phyloP scores from a whole-genome alignment of 2,113 vertebrate species.

The Pipa parva region DNA sequence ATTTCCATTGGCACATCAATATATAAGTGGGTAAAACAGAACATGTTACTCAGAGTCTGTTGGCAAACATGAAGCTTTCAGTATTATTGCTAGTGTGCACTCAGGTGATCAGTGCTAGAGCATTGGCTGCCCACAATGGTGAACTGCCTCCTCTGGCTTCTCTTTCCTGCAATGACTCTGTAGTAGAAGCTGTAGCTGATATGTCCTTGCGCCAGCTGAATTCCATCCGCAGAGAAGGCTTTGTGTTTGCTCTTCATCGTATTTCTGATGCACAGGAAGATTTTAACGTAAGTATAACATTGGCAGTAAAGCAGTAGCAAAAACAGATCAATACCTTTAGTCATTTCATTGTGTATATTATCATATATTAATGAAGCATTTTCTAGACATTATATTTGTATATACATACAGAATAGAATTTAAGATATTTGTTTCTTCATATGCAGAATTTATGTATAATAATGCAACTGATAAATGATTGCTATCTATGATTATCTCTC shows the following conservation, averaged over 20 bases:
- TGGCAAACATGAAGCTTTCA: conserved; percentile 3
- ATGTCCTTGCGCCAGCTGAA: conserved; percentile 55
- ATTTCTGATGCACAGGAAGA: conserved; percentile 48
- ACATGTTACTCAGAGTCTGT: neutral
- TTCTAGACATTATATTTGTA: too few relatives aligned
- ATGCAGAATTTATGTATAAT: too few relatives aligned
- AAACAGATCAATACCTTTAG: too few relatives aligned
- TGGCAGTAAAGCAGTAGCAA: too few relatives aligned
- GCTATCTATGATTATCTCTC: too few relatives aligned
- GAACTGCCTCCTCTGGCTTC: accelerated
- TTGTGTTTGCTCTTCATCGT: conserved; percentile 50
- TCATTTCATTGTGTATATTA: too few relatives aligned
- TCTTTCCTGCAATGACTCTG: conserved; percentile 26
- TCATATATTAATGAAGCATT: too few relatives aligned
- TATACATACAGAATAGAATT: too few relatives aligned
- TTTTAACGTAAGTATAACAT: conserved; percentile 46
- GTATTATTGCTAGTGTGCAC: conserved; percentile 37
- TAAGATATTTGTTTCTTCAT: too few relatives aligned
- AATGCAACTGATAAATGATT: too few relatives aligned
- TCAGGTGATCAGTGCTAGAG: conserved; percentile 24
- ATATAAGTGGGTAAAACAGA: neutral
- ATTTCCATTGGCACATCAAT: neutral
- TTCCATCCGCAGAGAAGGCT: conserved; percentile 47
- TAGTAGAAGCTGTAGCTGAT: conserved; percentile 40
- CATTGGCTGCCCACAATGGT: neutral